These are phyloP conservation scores for Silurus lanzhouensis DNA, from an alignment of 2,797 vertebrate genomes.

Conservation along the genomic window DNA sequence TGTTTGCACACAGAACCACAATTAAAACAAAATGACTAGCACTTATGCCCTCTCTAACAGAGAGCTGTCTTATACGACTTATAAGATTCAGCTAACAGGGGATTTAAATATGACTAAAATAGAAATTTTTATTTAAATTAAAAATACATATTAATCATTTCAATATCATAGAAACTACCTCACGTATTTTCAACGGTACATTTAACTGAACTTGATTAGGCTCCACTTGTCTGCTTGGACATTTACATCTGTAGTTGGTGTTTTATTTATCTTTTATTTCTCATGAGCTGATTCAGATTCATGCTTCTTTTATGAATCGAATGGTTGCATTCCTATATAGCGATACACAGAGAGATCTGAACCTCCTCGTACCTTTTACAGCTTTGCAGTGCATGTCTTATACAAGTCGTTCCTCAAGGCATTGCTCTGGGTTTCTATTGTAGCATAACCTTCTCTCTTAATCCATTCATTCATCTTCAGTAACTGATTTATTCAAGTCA, in stretches of 20 bases:
- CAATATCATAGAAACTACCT: not conserved
- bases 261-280: constrained; percentile 20
- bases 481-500: not conserved
- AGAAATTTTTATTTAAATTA: not conserved
- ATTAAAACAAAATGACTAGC: not conserved
- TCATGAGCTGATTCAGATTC: constrained; percentile 63
- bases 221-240: not conserved
- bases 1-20: not conserved
- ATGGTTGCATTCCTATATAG: constrained; percentile 33
- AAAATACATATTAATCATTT: not conserved
- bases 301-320: constrained; percentile 64
- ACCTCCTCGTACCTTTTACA: not conserved
- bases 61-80: not conserved
- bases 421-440: not conserved
- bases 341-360: not conserved
- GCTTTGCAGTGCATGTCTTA: constrained; percentile 8
- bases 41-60: not conserved
- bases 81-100: not conserved
- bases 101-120: not conserved
- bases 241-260: not conserved
- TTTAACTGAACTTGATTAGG: constrained; percentile 30
- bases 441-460: not conserved
- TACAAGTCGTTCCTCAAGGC: constrained; percentile 24
- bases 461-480: constrained; percentile 12
- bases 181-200: no score